Evolutionary conservation across 2,113 vertebrate species (phyloP).

Genomic region (Henicopernis longicauda): DNA sequence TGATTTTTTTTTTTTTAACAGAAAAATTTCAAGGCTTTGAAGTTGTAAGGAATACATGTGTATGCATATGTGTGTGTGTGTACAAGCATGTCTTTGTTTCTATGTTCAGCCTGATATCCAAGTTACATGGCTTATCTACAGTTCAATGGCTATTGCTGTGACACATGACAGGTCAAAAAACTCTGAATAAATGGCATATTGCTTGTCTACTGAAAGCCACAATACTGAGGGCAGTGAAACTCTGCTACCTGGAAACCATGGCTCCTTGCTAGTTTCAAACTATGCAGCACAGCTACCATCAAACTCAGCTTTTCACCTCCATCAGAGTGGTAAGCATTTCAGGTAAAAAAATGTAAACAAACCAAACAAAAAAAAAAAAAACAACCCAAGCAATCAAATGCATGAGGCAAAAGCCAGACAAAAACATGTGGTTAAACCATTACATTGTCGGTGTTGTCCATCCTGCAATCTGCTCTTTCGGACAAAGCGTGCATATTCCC

Average conservation of each 20-base stretch:
- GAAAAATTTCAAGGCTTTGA: background rate
- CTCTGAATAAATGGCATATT: background rate
- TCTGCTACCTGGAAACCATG: background rate
- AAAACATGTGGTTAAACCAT: accelerated
- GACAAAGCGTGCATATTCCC: background rate
- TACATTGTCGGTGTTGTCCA: background rate
- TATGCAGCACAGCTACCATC: background rate
- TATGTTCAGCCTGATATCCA: background rate
- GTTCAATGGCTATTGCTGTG: background rate
- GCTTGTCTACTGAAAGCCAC: background rate
- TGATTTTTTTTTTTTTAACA: background rate
- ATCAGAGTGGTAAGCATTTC: background rate
- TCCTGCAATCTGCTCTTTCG: background rate
- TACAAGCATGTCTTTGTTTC: background rate
- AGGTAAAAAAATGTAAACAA: background rate
- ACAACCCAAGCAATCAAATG: background rate
- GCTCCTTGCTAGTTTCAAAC: background rate
- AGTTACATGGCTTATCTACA: background rate
- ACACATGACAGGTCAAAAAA: background rate
- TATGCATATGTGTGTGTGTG: background rate
- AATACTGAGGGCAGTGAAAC: background rate
- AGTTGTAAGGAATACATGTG: background rate
- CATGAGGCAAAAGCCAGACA: background rate
- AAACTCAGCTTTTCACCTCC: background rate
- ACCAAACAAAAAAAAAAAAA: background rate